These are phyloP conservation scores for Drosophila oshimai DNA, from an alignment of 1,140 invertebrate genomes.

Conservation along the genomic window DNA sequence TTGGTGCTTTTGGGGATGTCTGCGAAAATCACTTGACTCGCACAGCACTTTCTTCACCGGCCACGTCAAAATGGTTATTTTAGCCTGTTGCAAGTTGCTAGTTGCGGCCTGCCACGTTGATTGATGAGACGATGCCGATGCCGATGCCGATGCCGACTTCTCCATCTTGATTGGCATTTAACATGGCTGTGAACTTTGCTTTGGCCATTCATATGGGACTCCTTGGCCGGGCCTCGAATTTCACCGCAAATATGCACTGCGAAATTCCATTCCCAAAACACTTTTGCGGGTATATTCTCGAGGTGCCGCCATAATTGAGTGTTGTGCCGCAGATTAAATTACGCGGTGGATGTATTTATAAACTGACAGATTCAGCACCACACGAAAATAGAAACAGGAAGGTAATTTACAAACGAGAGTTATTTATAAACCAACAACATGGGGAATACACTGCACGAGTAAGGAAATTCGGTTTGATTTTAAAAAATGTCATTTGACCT, in stretches of 20 bases:
- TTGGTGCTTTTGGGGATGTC: slow-evolving; percentile 31
- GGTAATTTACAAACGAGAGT: too few species aligned
- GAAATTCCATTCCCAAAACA: not conserved
- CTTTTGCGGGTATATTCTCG: slow-evolving; percentile 9
- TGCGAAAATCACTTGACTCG: slow-evolving; percentile 31
- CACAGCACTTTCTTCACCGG: slow-evolving; percentile 41
- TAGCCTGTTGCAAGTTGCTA: slow-evolving; percentile 20
- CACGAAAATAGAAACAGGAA: not conserved
- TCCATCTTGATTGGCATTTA: slow-evolving; percentile 68
- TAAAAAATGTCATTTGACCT: too few species aligned
- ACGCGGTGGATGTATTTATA: slow-evolving; percentile 13
- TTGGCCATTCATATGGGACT: slow-evolving; percentile 25
- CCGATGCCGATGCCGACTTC: slow-evolving; percentile 47
- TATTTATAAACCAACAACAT: not conserved
- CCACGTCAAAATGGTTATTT: slow-evolving; percentile 45
- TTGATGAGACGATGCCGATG: slow-evolving; percentile 62
- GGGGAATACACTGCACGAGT: not conserved
- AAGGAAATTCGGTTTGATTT: not conserved
- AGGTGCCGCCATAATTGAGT: slow-evolving; percentile 40
- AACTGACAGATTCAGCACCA: not conserved
- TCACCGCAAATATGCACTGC: slow-evolving; percentile 36
- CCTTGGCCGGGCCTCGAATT: slow-evolving; percentile 11
- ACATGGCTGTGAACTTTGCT: slow-evolving; percentile 68
- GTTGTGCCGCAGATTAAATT: slow-evolving; percentile 34
- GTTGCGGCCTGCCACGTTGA: slow-evolving; percentile 40